Conservation (phyloP, 2,888 invertebrate species). For the Pandemis heparana region DNA sequence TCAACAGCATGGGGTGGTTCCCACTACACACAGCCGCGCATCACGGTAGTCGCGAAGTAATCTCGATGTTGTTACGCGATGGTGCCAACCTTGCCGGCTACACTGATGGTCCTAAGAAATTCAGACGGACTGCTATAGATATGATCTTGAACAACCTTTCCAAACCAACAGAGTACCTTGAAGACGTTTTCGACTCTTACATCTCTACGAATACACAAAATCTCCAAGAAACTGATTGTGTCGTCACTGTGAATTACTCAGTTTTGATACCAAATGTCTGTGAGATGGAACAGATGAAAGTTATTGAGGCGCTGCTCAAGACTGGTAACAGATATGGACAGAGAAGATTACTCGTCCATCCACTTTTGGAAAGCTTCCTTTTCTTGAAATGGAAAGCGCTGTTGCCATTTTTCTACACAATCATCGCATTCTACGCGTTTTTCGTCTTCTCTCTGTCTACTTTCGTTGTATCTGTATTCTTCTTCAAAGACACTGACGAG, state of each 20-base stretch:
- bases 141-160: conserved; percentile 82
- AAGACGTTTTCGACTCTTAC: conserved; percentile 81
- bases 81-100: conserved; percentile 78
- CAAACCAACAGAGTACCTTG: conserved; percentile 82
- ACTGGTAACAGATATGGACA: conserved; percentile 82
- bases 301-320: conserved; percentile 82
- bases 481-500: conserved; percentile 71
- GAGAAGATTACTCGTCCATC: conserved; percentile 81
- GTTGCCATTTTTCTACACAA: conserved; percentile 82
- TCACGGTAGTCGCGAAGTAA: conserved; percentile 86
- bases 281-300: conserved; percentile 83
- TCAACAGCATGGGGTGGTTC: conserved; percentile 70
- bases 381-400: conserved; percentile 85
- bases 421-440: conserved; percentile 77
- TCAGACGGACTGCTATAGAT: conserved; percentile 78
- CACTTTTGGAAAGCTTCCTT: conserved; percentile 84
- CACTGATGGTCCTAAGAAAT: conserved; percentile 73
- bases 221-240: conserved; percentile 71
- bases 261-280: conserved; percentile 76
- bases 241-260: conserved; percentile 81
- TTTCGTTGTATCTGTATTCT: conserved; percentile 79
- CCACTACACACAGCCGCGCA: conserved; percentile 81
- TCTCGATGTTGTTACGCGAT: conserved; percentile 71
- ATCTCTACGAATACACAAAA: conserved; percentile 77
- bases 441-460: conserved; percentile 81